Base-by-base conservation (phyloP, 2,888 invertebrate species). In the Platycnemis pennipes region DNA sequence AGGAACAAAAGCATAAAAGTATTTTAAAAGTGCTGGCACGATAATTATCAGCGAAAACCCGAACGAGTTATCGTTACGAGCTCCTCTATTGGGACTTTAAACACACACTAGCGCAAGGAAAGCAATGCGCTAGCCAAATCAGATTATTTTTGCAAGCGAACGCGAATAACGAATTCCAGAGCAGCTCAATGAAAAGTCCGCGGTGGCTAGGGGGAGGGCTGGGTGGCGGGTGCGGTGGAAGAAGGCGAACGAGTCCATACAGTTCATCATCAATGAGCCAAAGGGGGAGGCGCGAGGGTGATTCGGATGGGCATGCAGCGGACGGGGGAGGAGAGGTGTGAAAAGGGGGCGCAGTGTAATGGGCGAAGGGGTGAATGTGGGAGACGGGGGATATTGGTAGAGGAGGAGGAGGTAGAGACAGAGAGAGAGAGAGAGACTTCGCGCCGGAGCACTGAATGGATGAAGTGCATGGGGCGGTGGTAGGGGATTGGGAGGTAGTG, bases 381-480 rank as follows among this genome's bases (percentile, higher is more conserved):
- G 42, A 42, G 45, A 37, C 7, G 16, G 86, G 42, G 86, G 86
- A 85, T 7, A 19, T 5, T 19, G 31, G 31, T 11, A 13, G 16
- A 42, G 88, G 45, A 88, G 42, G 88, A 26, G 42, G 88, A 16
- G 88, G 42, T 37, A 88, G n/a, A n/a, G n/a, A n/a, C n/a, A n/a
- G n/a, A n/a, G n/a, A n/a, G n/a, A n/a, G n/a, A n/a, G n/a, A n/a
- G n/a, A n/a, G n/a, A n/a, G n/a, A n/a, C 49, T 19, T 3, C 49
- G 19, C 13, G 13, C 49, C 11, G 49, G 49, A 11, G 11, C 49
- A 16, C 49, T 49, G 49, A 49, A 49, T 49, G 49, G 49, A 3
- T 49, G 49, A 49, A 49, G 49, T 49, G 49, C 49, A 1, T 16
- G 19, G 19, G 49, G 49, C 45, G 22, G 77, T 31, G 77, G 77